Conservation (phyloP, 2,113 vertebrate genomes). For the Etheostoma spectabile region DNA sequence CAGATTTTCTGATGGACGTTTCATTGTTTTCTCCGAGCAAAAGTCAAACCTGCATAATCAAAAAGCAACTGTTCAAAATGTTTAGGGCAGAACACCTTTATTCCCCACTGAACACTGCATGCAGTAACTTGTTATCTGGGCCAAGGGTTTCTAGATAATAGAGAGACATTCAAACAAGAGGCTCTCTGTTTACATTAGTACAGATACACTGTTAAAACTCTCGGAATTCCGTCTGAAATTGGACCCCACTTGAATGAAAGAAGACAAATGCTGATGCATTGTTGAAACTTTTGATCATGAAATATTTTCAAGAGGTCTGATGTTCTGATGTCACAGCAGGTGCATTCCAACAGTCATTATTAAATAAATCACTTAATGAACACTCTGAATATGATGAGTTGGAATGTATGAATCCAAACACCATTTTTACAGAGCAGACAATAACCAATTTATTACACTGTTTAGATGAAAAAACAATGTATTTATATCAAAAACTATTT, state of each 20-base stretch:
- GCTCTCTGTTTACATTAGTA: neutral
- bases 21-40: constrained; percentile 87
- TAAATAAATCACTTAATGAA: too few relatives aligned
- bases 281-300: neutral
- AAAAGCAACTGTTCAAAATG: neutral
- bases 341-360: too few relatives aligned
- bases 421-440: too few relatives aligned
- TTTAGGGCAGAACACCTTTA: neutral
- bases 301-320: neutral
- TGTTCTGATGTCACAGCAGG: too few relatives aligned
- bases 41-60: constrained; percentile 90
- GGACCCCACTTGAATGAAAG: neutral
- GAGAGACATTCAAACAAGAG: neutral
- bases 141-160: neutral
- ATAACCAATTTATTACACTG: too few relatives aligned
- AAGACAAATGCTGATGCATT: neutral
- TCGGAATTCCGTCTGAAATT: too few relatives aligned
- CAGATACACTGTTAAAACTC: neutral
- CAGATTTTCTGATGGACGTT: constrained; percentile 94
- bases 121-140: neutral
- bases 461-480: too few relatives aligned
- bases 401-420: too few relatives aligned
- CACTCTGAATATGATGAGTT: too few relatives aligned
- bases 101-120: neutral
- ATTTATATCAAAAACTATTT: too few relatives aligned